Conservation (phyloP, 2,113 vertebrate genomes). For the Pelvicachromis taeniatus region DNA sequence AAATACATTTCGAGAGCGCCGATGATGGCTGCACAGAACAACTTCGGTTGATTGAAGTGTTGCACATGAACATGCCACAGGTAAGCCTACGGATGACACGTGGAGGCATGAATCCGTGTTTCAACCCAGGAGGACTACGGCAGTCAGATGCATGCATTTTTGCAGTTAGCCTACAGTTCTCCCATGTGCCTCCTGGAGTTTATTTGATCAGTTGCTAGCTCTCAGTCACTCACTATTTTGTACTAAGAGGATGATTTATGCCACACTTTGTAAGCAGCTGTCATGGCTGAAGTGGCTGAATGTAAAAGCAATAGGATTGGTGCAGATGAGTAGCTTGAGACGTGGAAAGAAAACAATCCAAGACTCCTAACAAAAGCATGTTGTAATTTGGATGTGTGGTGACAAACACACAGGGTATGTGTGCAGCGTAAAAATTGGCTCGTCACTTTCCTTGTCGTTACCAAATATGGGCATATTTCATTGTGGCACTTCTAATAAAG, state of each 20-base stretch:
- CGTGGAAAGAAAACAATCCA: constrained; percentile 3
- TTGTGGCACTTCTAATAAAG: constrained; percentile 61
- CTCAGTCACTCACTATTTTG: constrained; percentile 11
- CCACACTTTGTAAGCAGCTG: constrained; percentile 34
- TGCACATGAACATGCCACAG: not conserved
- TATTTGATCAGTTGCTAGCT: constrained; percentile 34
- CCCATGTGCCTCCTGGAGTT: constrained; percentile 23
- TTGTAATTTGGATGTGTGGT: not conserved
- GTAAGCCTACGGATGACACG: not conserved
- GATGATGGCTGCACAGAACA: not conserved
- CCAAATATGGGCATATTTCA: constrained; percentile 30
- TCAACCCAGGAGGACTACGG: not conserved
- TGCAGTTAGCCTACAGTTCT: constrained; percentile 5
- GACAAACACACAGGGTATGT: not conserved
- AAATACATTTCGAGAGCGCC: not conserved
- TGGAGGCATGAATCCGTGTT: not conserved
- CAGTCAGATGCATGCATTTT: not conserved
- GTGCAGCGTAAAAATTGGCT: not conserved
- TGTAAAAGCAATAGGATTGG: constrained; percentile 35
- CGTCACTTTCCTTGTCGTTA: not conserved
- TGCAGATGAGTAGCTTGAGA: constrained; percentile 28
- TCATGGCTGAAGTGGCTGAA: constrained; percentile 16
- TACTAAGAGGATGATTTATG: constrained; percentile 21
- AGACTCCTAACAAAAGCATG: constrained; percentile 19
- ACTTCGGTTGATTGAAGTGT: not conserved